A percentile compares a stretch with the other conserved stretches of the same genome.
These are phyloP conservation scores for Parasteatoda lunata DNA, from an alignment of 2,888 invertebrate genomes.

Conservation along the genomic window DNA sequence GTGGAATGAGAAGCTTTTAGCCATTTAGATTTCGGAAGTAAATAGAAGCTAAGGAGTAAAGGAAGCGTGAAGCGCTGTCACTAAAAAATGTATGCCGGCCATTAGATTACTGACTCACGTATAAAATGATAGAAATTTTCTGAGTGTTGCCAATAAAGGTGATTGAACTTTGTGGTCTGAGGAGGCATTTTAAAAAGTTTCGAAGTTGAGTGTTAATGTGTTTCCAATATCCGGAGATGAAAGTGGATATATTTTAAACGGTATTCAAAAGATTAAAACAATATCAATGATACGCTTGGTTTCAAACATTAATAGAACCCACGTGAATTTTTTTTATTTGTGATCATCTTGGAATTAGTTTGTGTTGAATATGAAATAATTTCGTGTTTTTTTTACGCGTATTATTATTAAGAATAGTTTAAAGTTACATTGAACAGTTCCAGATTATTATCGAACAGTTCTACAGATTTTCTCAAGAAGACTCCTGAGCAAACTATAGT, in stretches of 20 bases:
- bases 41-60: conserved; percentile 13
- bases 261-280: no score
- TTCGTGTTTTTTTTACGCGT: no score
- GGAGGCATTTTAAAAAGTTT: conserved; percentile 20
- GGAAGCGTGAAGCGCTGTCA: conserved; percentile 47
- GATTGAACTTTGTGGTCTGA: conserved; percentile 54
- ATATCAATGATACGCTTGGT: no score
- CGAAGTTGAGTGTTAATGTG: conserved; percentile 46
- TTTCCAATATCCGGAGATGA: conserved; percentile 41
- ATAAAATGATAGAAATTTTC: conserved; percentile 42
- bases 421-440: no score
- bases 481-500: no score
- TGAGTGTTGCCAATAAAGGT: conserved; percentile 38
- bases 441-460: no score
- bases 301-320: no score
- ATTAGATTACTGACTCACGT: conserved; percentile 55
- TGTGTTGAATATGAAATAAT: no score
- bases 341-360: no score
- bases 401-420: no score
- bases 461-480: no score
- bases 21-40: conserved; percentile 27
- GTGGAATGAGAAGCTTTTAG: conserved; percentile 44
- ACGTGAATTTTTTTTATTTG: no score
- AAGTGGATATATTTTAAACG: background rate
- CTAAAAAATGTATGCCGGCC: conserved; percentile 61